Evolutionary conservation across 2,113 vertebrate species (phyloP), one percentile per base, ranked within the genome.

Genomic region (Barnardius zonarius): DNA sequence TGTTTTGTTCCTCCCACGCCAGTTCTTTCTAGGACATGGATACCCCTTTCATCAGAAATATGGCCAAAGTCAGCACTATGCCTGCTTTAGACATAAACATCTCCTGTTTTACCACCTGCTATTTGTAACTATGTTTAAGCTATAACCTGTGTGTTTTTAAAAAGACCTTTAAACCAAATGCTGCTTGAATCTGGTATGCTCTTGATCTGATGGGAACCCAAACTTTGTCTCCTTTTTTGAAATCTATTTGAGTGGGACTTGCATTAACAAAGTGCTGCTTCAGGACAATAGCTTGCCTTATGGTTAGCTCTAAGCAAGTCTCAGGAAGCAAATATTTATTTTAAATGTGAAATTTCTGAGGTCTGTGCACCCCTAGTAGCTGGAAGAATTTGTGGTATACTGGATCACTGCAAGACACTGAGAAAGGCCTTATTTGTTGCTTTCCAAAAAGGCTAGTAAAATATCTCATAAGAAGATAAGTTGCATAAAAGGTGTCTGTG

Each of bases 381-480:
- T 69, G 66, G 55, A 79, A 81, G 76, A 79, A 84, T 85, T 92
- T 92, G 62, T 68, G 73, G 75, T 80, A 51, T 74, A 61, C 72
- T 41, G 63, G 37, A 39, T 92, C 84, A 82, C 91, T 93, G 90
- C 86, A 66, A 82, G 73, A 76, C 68, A 63, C 61, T 63, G 75
- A 70, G 64, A 95, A 93, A 91, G 54, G n/a, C 66, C 91, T 96
- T 95, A 95, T 70, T 97, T 88, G 96, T 92, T 88, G 57, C 80
- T 93, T 93, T 93, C 83, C 77, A 78, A 94, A 96, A 95, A 94
- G 48, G 78, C 90, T 90, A 92, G 95, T 93, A 96, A 92, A 96
- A 92, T 83, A 95, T 92, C 93, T 76, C 62, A 17, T 44, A 89
- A 94, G 96, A 96, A 83, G 87, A 63, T 94, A 95, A 96, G 96